Percentiles rank a stretch among this genome's conserved stretches.
Conservation (phyloP, 2,797 vertebrate species). For the Sebastes iracundus region DNA sequence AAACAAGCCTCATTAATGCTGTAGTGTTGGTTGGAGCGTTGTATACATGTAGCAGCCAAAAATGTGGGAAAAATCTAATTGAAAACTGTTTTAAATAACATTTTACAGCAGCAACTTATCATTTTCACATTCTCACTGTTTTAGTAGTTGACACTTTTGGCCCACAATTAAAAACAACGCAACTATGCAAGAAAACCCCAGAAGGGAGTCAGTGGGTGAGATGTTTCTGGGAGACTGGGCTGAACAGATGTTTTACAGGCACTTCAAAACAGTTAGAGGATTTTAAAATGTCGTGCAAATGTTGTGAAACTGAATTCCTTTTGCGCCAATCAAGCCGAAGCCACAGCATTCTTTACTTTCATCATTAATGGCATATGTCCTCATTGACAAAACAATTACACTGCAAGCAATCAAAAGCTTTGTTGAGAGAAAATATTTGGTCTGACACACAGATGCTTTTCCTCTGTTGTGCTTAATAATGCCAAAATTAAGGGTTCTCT, state of each 20-base stretch:
- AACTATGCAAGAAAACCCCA: constrained; percentile 20
- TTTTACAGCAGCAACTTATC: constrained; percentile 16
- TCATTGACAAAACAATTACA: not conserved
- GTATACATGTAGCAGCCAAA: constrained; percentile 16
- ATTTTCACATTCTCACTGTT: constrained; percentile 30
- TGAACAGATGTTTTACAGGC: constrained; percentile 12
- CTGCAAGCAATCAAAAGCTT: not conserved
- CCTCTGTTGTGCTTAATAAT: not conserved
- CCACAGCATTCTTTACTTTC: not conserved
- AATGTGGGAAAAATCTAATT: constrained; percentile 2
- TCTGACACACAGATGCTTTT: not conserved
- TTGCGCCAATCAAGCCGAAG: not conserved
- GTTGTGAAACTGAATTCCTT: not conserved
- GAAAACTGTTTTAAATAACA: constrained; percentile 20
- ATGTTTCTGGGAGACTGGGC: constrained; percentile 2
- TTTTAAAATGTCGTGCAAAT: constrained; percentile 41
- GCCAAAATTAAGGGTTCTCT: not conserved
- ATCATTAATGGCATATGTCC: not conserved
- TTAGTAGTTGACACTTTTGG: constrained; percentile 23
- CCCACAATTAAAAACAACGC: constrained; percentile 19
- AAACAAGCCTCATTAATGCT: constrained; percentile 28
- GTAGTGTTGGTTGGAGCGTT: constrained; percentile 1
- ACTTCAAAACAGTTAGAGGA: not conserved
- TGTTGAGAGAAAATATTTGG: not conserved
- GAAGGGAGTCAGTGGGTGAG: constrained; percentile 11